Percentiles rank a stretch among this genome's conserved stretches.
These are phyloP conservation scores for Tillus elongatus DNA, from an alignment of 2,888 invertebrate genomes.

Conservation along the genomic window DNA sequence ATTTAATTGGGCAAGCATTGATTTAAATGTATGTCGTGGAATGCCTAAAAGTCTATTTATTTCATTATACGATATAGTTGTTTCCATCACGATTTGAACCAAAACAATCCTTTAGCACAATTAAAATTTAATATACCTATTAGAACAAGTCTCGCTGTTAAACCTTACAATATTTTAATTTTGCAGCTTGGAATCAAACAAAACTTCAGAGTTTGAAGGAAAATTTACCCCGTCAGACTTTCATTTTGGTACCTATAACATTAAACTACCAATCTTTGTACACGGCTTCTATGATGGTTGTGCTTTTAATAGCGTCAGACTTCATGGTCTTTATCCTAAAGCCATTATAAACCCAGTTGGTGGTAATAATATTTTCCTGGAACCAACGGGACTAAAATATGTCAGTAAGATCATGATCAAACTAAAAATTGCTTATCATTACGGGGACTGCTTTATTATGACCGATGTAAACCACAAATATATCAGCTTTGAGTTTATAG, in stretches of 20 bases:
- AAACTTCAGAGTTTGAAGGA: not conserved
- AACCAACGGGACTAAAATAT: not conserved
- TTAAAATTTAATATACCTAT: too few species aligned
- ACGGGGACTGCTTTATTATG: slow-evolving; percentile 1
- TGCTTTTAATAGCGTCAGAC: not conserved
- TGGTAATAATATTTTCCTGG: not conserved
- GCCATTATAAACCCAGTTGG: not conserved
- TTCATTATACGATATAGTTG: too few species aligned
- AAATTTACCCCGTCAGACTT: not conserved
- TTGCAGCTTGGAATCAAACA: not conserved
- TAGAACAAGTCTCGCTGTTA: too few species aligned
- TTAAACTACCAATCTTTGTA: not conserved
- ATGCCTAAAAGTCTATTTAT: too few species aligned
- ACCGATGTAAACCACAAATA: not conserved
- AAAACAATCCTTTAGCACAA: too few species aligned
- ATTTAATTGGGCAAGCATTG: too few species aligned
- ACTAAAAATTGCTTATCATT: not conserved
- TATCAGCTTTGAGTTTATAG: not conserved
- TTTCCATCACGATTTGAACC: too few species aligned
- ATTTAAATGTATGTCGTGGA: too few species aligned
- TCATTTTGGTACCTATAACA: not conserved
- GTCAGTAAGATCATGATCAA: not conserved
- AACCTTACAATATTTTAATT: too few species aligned
- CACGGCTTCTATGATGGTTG: not conserved
- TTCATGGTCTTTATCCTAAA: not conserved